A percentile compares a stretch with the other conserved stretches of the same genome.
Conservation (phyloP, 1,140 invertebrate genomes). For the Archegozetes longisetosus region DNA sequence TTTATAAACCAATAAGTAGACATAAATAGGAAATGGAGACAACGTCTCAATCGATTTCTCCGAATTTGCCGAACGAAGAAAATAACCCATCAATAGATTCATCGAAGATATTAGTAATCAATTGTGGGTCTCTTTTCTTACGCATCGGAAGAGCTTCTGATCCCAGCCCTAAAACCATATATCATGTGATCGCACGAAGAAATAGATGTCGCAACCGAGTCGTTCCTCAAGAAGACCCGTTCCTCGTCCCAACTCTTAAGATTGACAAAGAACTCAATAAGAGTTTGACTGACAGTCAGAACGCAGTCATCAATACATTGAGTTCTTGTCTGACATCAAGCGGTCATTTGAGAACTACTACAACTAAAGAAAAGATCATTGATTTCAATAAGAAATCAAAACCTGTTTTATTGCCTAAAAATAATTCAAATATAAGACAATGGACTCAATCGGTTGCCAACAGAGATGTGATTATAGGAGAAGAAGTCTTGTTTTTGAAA, state of each 20-base stretch:
- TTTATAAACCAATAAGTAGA: too few relatives aligned
- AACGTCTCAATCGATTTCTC: too few relatives aligned
- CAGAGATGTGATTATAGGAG: not conserved
- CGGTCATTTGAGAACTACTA: not conserved
- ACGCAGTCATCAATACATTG: not conserved
- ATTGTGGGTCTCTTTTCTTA: conserved; percentile 77
- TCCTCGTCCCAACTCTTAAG: conserved; percentile 22
- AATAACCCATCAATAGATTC: too few relatives aligned
- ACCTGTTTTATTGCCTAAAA: not conserved
- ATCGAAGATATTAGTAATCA: conserved; percentile 59
- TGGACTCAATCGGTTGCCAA: not conserved
- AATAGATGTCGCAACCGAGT: conserved; percentile 30
- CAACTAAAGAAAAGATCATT: conserved; percentile 4
- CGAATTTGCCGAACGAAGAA: too few relatives aligned
- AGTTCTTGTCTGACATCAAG: not conserved
- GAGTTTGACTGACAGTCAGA: not conserved
- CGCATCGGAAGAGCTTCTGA: conserved; percentile 77
- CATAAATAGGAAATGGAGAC: too few relatives aligned
- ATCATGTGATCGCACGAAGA: conserved; percentile 62
- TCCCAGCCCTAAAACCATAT: conserved; percentile 58
- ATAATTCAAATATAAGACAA: not conserved
- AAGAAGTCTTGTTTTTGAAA: conserved; percentile 47
- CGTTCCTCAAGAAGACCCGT: conserved; percentile 42
- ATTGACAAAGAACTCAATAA: conserved; percentile 18
- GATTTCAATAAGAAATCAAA: conserved; percentile 4